phyloP scores from a whole-genome alignment of 2,888 invertebrate species.

The Dryococelus australis region DNA sequence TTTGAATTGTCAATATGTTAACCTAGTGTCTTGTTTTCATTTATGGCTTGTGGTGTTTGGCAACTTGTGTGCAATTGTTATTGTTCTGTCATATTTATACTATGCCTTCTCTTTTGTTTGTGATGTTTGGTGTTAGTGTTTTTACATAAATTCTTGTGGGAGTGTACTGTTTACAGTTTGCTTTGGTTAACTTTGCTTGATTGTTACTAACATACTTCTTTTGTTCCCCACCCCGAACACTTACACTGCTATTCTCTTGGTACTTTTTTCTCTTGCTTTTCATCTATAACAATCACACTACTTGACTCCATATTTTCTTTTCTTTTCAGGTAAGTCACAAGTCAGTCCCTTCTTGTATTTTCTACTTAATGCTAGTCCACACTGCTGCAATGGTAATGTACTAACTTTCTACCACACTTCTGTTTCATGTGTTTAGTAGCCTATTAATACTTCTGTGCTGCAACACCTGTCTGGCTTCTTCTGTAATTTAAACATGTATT shows the following conservation, averaged over 20 bases:
- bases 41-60: neutral
- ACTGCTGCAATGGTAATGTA: constrained; percentile 16
- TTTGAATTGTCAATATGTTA: neutral
- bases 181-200: neutral
- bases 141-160: neutral
- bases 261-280: neutral
- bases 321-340: constrained; percentile 3
- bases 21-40: neutral
- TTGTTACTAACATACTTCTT: no score
- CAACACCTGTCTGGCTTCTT: neutral
- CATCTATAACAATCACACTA: neutral
- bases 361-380: constrained; percentile 16
- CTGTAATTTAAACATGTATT: no score
- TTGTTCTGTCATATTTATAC: neutral
- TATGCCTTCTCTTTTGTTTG: neutral
- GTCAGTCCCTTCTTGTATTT: neutral
- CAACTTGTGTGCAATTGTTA: neutral
- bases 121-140: constrained; percentile 7
- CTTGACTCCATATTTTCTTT: neutral
- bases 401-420: neutral
- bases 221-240: no score
- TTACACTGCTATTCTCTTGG: neutral
- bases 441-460: neutral
- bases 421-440: neutral
- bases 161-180: neutral